Conservation (phyloP, 2,888 invertebrate species). For the Diploptera punctata region DNA sequence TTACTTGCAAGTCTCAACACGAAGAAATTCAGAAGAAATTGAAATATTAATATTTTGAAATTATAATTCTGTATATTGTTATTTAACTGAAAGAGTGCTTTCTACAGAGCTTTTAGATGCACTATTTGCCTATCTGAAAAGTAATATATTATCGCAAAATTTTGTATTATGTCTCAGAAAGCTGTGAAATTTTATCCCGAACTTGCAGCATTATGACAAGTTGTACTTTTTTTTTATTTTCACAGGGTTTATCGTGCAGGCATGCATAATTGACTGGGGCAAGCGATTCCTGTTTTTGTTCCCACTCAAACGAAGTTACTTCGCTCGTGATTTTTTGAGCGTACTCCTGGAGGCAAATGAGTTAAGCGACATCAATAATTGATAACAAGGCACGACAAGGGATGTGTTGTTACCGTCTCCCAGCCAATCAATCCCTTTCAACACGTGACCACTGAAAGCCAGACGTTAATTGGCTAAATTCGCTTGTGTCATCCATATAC, state of each 20-base stretch:
- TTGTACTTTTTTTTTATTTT: constrained; percentile 16
- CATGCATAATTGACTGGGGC: constrained; percentile 9
- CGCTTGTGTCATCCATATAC: constrained; percentile 27
- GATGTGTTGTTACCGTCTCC: not conserved
- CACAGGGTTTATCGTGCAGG: not conserved
- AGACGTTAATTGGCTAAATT: constrained; percentile 39
- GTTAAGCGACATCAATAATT: constrained; percentile 41
- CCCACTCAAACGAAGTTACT: constrained; percentile 18
- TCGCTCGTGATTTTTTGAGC: constrained; percentile 19
- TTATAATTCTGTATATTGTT: too few species aligned
- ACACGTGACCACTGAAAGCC: constrained; percentile 38
- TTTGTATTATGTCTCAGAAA: too few species aligned
- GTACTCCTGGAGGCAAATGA: constrained; percentile 35
- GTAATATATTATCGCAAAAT: too few species aligned
- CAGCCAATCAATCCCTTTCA: constrained; percentile 29
- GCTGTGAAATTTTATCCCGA: too few species aligned
- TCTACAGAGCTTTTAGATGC: too few species aligned
- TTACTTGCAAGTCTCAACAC: too few species aligned
- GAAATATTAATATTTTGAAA: too few species aligned
- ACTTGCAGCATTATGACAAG: not conserved
- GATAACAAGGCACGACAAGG: constrained; percentile 27
- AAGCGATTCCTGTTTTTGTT: not conserved
- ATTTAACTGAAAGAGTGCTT: too few species aligned
- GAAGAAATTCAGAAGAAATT: too few species aligned
- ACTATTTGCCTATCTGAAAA: too few species aligned